These are phyloP conservation scores for Masticophis lateralis DNA, from an alignment of 2,797 vertebrate species.

Conservation along the genomic window DNA sequence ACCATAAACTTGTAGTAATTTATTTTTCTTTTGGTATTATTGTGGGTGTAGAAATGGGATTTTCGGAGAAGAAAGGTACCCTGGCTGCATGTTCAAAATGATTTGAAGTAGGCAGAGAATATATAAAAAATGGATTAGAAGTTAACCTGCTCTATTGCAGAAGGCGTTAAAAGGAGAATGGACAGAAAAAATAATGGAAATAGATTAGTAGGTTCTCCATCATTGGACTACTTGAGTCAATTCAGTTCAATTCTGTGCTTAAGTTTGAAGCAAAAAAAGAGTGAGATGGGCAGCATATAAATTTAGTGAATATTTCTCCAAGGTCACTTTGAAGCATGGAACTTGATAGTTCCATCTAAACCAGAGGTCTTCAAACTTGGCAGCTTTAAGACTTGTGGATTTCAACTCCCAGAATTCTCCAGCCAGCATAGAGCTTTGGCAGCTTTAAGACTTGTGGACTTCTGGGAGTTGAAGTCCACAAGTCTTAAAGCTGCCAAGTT, in stretches of 20 bases:
- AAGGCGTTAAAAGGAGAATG: background rate
- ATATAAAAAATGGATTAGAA: background rate
- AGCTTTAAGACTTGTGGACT: background rate
- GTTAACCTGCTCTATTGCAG: background rate
- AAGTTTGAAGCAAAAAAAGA: background rate
- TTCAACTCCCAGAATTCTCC: no score
- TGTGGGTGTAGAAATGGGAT: no score
- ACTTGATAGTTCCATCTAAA: background rate
- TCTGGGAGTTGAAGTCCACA: background rate
- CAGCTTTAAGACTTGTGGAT: no score
- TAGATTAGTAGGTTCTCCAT: background rate
- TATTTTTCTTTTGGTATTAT: background rate
- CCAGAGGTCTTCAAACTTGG: background rate
- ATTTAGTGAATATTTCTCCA: background rate
- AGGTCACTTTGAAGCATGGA: background rate
- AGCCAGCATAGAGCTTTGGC: no score
- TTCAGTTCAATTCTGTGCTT: background rate
- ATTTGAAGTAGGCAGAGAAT: background rate
- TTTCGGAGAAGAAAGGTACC: background rate
- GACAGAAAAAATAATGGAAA: background rate
- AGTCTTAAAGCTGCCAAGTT: no score
- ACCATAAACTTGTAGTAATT: background rate
- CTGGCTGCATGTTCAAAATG: background rate
- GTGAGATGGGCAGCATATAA: background rate
- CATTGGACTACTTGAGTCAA: background rate